Evolutionary conservation across 2,888 invertebrate species (phyloP), one percentile per base, ranked within the genome.

Genomic region (Cosmia pyralina): DNA sequence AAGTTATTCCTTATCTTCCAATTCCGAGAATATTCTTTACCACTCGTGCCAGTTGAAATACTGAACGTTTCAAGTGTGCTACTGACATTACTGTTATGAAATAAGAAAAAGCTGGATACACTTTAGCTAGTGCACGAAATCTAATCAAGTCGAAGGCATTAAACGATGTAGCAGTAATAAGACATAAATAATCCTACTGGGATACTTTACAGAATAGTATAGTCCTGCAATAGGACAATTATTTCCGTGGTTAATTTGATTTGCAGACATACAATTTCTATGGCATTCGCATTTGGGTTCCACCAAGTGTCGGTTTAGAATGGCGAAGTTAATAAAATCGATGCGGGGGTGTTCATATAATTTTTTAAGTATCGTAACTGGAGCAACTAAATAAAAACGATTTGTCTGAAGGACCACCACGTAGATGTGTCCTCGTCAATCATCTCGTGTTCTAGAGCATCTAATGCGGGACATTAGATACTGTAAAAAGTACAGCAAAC

Each of bases 391-490:
- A 90, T 85, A 85, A 83, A 87, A 83, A 87, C 75, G 73, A 87
- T 85, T 88, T 82, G 70, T 78, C 75, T 77, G 82, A 79, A 82
- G 73, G 94, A 94, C 95, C 95, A 94, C 94, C 95, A 87, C 94
- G 92, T 88, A 84, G 94, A 83, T 81, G 75, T 83, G 86, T 80
- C 85, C 85, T 81, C 77, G 80, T 80, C 83, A 83, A 78, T 77
- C 76, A 82, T 69, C 75, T 77, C 80, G 66, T 79, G 70, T 75
- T 84, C 81, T 82, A 74, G 72, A 82, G 73, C 76, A 82, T 84
- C 77, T 86, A 88, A 87, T 72, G 62, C 69, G 77, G 68, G 88
- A 91, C 84, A 90, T 91, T 88, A 91, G 90, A 90, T 89, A 91
- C 88, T 88, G 87, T 88, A 91, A 91, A 90, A 91, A 89, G 85